These are phyloP conservation scores for Tautogolabrus adspersus DNA, from an alignment of 2,113 vertebrate species.

Conservation along the genomic window DNA sequence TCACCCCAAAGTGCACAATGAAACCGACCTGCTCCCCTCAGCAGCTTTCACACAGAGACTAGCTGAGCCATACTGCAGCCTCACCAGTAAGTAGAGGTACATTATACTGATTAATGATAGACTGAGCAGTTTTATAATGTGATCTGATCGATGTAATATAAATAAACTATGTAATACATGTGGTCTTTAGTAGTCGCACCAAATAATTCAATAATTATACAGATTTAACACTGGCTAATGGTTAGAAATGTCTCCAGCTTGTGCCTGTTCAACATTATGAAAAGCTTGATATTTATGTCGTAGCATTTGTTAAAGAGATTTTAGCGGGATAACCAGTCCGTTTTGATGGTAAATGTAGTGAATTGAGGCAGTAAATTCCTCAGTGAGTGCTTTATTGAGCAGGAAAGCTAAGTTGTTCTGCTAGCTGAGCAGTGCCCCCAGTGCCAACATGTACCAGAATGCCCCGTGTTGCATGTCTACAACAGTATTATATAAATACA, in stretches of 20 bases:
- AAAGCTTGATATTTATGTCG: no score
- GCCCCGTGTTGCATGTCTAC: no score
- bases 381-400: neutral
- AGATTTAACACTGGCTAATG: neutral
- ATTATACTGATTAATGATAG: slow-evolving; percentile 53
- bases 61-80: slow-evolving; percentile 56
- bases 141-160: slow-evolving; percentile 4
- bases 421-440: no score
- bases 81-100: slow-evolving; percentile 35
- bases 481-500: no score
- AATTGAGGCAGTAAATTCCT: neutral
- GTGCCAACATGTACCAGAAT: neutral
- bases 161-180: slow-evolving; percentile 25
- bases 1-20: slow-evolving; percentile 57
- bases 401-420: neutral
- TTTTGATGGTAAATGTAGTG: neutral
- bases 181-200: neutral
- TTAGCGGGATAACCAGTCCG: no score
- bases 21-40: slow-evolving; percentile 55
- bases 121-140: slow-evolving; percentile 31
- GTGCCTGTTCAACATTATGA: neutral
- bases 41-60: slow-evolving; percentile 58
- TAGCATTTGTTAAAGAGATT: neutral
- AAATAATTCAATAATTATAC: neutral
- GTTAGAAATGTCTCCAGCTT: neutral